These are phyloP conservation scores for Sesia apiformis DNA, from an alignment of 2,888 invertebrate genomes.

Conservation along the genomic window DNA sequence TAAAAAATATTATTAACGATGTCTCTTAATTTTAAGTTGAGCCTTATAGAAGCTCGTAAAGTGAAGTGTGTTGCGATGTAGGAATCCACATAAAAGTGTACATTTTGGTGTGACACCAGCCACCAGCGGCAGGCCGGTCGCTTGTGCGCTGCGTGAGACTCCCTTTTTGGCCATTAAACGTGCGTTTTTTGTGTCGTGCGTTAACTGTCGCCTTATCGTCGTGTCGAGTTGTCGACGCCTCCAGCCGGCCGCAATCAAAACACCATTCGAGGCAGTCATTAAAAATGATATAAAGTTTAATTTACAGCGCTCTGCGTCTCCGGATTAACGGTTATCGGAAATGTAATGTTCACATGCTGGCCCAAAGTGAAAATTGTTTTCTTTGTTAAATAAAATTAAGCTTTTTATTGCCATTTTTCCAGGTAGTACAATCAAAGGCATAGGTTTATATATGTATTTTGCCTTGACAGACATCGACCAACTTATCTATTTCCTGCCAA, in stretches of 20 bases:
- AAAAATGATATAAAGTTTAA: slow-evolving; percentile 73
- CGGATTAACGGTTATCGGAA: slow-evolving; percentile 64
- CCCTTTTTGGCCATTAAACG: slow-evolving; percentile 60
- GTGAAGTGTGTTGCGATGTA: slow-evolving; percentile 53
- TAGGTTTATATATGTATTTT: too few relatives aligned
- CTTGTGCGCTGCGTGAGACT: slow-evolving; percentile 28
- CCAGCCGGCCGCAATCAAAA: slow-evolving; percentile 71
- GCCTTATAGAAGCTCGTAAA: slow-evolving; percentile 53
- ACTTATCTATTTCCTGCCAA: too few relatives aligned
- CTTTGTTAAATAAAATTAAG: slow-evolving; percentile 47
- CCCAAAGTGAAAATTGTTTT: slow-evolving; percentile 50
- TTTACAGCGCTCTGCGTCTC: slow-evolving; percentile 57
- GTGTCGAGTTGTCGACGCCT: slow-evolving; percentile 74
- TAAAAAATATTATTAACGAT: slow-evolving; percentile 48
- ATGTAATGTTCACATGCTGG: slow-evolving; percentile 53
- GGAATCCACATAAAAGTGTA: slow-evolving; percentile 58
- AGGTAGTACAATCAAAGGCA: too few relatives aligned
- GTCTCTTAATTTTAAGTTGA: slow-evolving; percentile 41
- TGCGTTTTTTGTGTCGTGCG: slow-evolving; percentile 60
- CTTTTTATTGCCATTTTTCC: slow-evolving; percentile 12
- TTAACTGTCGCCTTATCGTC: slow-evolving; percentile 68
- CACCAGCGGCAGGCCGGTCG: slow-evolving; percentile 10
- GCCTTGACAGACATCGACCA: too few relatives aligned
- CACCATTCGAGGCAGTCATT: slow-evolving; percentile 67
- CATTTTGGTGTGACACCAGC: slow-evolving; percentile 21